phyloP scores from a whole-genome alignment of 1,140 invertebrate genomes.

The Cotesia typhae region DNA sequence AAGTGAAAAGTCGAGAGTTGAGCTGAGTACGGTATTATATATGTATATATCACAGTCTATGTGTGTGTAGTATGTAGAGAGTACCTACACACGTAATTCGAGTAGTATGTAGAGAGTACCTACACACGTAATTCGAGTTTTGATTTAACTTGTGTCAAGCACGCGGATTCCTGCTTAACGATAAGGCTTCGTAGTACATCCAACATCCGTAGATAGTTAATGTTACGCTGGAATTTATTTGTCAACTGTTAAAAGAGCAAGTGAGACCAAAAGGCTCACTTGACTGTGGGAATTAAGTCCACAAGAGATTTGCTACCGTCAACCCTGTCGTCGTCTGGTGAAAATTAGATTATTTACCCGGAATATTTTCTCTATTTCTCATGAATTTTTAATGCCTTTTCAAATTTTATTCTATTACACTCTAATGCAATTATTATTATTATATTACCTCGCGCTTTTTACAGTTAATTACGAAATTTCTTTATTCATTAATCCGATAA shows the following conservation, averaged over 20 bases:
- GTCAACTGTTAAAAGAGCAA: constrained; percentile 10
- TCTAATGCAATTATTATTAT: constrained; percentile 8
- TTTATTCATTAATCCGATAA: too few species aligned
- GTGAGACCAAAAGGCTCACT: neutral
- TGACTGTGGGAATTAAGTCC: constrained; percentile 22
- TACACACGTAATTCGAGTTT: neutral
- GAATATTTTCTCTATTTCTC: constrained; percentile 21
- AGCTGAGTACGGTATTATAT: neutral
- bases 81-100: neutral
- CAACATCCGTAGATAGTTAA: constrained; percentile 6
- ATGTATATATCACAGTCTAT: neutral
- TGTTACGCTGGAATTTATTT: constrained; percentile 25
- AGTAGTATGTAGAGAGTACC: neutral
- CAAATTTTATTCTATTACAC: too few species aligned
- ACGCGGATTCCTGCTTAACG: constrained; percentile 18
- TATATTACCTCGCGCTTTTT: neutral
- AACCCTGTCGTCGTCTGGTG: neutral
- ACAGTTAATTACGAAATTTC: too few species aligned
- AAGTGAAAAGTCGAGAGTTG: constrained; percentile 6
- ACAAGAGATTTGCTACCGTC: constrained; percentile 18
- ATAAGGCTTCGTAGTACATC: constrained; percentile 21
- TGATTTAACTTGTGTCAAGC: constrained; percentile 30
- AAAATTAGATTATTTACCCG: constrained; percentile 14
- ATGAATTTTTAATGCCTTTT: constrained; percentile 20
- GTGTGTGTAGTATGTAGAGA: neutral